Conservation (phyloP, 2,113 vertebrate genomes). For the Anas platyrhynchos region DNA sequence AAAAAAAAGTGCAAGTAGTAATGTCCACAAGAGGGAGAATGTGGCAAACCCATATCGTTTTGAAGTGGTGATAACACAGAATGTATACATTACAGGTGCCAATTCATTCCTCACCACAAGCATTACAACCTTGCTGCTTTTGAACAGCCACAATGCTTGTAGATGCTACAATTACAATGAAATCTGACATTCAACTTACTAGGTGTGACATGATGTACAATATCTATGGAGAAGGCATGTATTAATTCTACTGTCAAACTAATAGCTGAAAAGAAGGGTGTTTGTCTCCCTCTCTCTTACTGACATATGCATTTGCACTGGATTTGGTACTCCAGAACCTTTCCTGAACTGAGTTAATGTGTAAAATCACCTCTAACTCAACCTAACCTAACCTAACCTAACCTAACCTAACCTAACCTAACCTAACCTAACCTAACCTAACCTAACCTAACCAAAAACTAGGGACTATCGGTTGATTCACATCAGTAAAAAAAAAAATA, state of each 20-base stretch:
- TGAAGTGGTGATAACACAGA: background rate
- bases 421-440: background rate
- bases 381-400: background rate
- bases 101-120: background rate
- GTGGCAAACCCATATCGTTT: background rate
- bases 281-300: background rate
- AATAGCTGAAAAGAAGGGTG: background rate
- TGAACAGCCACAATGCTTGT: background rate
- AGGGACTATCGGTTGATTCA: background rate
- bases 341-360: background rate
- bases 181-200: background rate
- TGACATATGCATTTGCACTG: rapidly evolving
- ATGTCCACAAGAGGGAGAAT: background rate
- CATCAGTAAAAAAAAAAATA: background rate
- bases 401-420: background rate
- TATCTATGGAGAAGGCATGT: rapidly evolving
- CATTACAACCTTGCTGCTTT: background rate
- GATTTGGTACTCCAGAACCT: background rate
- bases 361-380: background rate
- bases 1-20: background rate
- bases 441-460: background rate
- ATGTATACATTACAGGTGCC: rapidly evolving
- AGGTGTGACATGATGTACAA: too few relatives aligned
- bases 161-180: background rate
- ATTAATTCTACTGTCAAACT: background rate